Percentiles rank a stretch among this genome's conserved stretches.
phyloP scores from a whole-genome alignment of 2,888 invertebrate genomes.

The Tigriopus californicus region DNA sequence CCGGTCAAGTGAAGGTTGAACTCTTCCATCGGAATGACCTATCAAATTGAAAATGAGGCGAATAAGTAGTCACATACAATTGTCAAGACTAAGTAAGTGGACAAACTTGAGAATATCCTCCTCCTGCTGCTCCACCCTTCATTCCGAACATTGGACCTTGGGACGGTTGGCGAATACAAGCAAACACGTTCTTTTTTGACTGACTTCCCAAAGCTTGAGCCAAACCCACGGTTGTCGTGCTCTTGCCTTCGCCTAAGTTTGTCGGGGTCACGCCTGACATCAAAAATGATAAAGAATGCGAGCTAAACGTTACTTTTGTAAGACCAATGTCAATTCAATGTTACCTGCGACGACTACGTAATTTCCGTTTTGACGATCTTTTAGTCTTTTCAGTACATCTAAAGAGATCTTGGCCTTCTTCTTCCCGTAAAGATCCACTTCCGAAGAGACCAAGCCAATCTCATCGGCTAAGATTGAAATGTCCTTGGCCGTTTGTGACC shows the following conservation, averaged over 20 bases:
- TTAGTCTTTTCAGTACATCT: constrained; percentile 52
- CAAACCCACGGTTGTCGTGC: constrained; percentile 79
- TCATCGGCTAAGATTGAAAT: constrained; percentile 56
- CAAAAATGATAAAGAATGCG: no score
- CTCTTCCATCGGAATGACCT: constrained; percentile 87
- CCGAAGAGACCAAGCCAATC: constrained; percentile 57
- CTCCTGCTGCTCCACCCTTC: constrained; percentile 95
- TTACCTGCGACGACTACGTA: constrained; percentile 9
- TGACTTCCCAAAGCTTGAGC: constrained; percentile 79
- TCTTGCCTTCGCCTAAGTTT: constrained; percentile 96
- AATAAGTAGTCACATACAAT: neutral
- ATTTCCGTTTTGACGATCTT: constrained; percentile 26
- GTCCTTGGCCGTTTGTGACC: constrained; percentile 68
- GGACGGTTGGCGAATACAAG: constrained; percentile 87
- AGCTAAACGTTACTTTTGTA: no score
- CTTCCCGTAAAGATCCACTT: constrained; percentile 73
- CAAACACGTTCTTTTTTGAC: constrained; percentile 65
- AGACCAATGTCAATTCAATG: no score
- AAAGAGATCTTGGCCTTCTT: constrained; percentile 86
- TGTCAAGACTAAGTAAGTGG: neutral
- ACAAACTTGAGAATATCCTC: constrained; percentile 66
- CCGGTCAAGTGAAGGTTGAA: constrained; percentile 95
- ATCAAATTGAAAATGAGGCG: constrained; percentile 24
- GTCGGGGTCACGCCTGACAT: constrained; percentile 69
- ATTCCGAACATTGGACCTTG: constrained; percentile 99